phyloP scores from a whole-genome alignment of 2,113 vertebrate species.

The Rhabdornis inornatus region DNA sequence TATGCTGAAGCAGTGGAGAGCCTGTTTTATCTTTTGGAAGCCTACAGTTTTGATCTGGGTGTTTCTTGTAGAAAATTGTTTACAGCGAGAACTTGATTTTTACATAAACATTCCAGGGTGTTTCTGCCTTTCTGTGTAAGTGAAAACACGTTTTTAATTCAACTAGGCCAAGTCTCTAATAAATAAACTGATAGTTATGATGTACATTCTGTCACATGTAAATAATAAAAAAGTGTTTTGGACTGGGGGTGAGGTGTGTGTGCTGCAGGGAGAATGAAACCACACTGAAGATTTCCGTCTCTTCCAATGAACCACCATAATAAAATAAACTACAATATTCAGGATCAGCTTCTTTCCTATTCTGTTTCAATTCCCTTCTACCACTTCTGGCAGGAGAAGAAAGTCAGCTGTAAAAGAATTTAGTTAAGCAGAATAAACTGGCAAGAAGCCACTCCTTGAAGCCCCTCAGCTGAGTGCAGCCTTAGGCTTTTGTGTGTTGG shows the following conservation, averaged over 20 bases:
- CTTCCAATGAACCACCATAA: background rate
- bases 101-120: background rate
- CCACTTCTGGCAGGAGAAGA: background rate
- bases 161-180: background rate
- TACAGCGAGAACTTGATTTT: background rate
- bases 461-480: background rate
- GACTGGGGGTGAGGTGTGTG: too few species aligned
- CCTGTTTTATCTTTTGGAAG: background rate
- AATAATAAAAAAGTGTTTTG: background rate
- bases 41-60: background rate
- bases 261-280: background rate
- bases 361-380: background rate
- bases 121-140: background rate
- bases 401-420: background rate
- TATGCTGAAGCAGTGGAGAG: background rate
- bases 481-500: accelerated
- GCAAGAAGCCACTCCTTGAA: background rate
- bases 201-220: background rate
- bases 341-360: background rate
- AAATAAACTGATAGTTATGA: background rate
- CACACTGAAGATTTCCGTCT: background rate
- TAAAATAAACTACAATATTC: background rate
- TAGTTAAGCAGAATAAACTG: background rate
- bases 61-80: background rate
- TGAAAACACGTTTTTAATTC: background rate